These are phyloP conservation scores for Eulithis prunata DNA, from an alignment of 2,888 invertebrate species.

Conservation along the genomic window DNA sequence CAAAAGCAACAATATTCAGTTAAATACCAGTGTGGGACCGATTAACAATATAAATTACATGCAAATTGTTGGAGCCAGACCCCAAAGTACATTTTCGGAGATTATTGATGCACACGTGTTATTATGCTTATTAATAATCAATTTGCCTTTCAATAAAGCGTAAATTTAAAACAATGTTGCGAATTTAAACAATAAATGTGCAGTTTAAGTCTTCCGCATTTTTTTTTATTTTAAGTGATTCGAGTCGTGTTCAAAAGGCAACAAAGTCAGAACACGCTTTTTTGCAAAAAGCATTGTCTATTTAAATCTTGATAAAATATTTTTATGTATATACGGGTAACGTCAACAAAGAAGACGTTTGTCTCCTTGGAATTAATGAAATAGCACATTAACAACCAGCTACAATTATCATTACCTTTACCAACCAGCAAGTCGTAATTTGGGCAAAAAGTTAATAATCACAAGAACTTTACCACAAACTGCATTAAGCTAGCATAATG, in stretches of 20 bases:
- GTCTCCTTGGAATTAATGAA: constrained; percentile 16
- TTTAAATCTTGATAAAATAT: constrained; percentile 3
- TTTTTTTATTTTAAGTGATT: constrained; percentile 19
- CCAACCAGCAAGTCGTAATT: background rate
- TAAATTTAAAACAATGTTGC: constrained; percentile 50
- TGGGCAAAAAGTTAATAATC: constrained; percentile 24
- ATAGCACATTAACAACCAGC: constrained; percentile 15
- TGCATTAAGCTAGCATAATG: constrained; percentile 18
- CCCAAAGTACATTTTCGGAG: constrained; percentile 60
- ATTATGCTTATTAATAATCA: constrained; percentile 69
- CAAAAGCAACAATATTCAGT: constrained; percentile 23
- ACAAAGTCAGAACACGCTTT: constrained; percentile 13
- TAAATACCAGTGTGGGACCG: constrained; percentile 44
- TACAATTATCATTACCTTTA: constrained; percentile 9
- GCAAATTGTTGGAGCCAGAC: constrained; percentile 61
- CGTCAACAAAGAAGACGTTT: constrained; percentile 19
- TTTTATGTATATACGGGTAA: constrained; percentile 8
- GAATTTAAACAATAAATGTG: constrained; percentile 44
- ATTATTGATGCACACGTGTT: constrained; percentile 65
- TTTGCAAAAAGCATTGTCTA: background rate
- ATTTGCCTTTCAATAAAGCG: constrained; percentile 65
- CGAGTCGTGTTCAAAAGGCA: constrained; percentile 7
- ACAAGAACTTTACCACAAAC: constrained; percentile 28
- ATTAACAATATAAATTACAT: constrained; percentile 62
- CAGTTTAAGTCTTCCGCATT: constrained; percentile 55